Conservation (phyloP, 2,888 invertebrate species). For the Andrena trimmerana region DNA sequence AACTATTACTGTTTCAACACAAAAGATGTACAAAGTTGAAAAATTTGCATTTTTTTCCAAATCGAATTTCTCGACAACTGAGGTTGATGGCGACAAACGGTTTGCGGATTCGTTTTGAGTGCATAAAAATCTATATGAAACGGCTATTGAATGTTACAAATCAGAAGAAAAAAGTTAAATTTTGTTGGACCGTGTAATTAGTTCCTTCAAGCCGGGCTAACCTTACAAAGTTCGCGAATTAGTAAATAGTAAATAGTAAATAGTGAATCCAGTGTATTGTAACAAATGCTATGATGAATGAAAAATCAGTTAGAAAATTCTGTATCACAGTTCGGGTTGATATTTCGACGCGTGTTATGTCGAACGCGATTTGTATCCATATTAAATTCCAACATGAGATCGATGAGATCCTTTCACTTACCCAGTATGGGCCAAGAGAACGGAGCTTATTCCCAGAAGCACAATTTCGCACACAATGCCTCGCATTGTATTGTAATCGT, state of each 20-base stretch:
- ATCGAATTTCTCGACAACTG: no score
- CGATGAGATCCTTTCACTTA: constrained; percentile 56
- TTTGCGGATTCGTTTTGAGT: no score
- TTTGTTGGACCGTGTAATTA: not conserved
- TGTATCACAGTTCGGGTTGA: not conserved
- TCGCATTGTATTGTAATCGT: constrained; percentile 1
- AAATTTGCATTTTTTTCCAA: no score
- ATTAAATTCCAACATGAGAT: not conserved
- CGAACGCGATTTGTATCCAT: not conserved
- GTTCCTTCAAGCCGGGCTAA: not conserved
- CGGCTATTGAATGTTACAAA: no score
- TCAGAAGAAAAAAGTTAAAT: no score
- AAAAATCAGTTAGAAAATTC: not conserved
- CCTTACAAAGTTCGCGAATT: not conserved
- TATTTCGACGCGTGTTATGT: not conserved
- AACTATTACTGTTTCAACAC: no score
- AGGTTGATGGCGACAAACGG: no score
- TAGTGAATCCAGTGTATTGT: not conserved
- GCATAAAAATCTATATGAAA: no score
- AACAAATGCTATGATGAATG: not conserved
- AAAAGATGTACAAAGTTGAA: no score
- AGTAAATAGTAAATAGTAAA: not conserved
- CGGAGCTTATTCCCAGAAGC: constrained; percentile 8
- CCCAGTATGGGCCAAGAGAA: constrained; percentile 11
- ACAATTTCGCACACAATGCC: not conserved